These are phyloP conservation scores for Drosophila dives DNA, from an alignment of 2,888 invertebrate genomes.

Conservation along the genomic window DNA sequence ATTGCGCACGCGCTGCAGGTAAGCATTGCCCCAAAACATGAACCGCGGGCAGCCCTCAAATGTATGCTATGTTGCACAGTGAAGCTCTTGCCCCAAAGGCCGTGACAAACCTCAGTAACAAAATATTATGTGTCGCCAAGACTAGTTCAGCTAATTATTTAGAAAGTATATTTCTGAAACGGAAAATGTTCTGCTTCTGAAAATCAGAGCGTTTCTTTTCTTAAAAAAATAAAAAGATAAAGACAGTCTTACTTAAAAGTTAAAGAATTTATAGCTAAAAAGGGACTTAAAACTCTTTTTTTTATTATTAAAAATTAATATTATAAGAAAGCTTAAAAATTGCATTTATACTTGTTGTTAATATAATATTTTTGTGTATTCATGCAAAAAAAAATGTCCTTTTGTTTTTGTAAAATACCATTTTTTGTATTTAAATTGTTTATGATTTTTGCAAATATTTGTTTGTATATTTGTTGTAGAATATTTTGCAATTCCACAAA, in stretches of 20 bases:
- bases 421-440: too few relatives aligned
- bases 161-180: not conserved
- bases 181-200: not conserved
- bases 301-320: too few relatives aligned
- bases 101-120: not conserved
- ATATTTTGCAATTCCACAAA: too few relatives aligned
- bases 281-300: too few relatives aligned
- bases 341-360: too few relatives aligned
- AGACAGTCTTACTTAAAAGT: not conserved
- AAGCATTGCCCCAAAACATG: conserved; percentile 38
- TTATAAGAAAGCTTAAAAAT: not conserved
- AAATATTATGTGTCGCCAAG: not conserved
- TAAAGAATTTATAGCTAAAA: not conserved
- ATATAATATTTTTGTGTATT: too few relatives aligned
- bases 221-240: too few relatives aligned
- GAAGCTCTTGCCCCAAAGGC: not conserved
- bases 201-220: not conserved
- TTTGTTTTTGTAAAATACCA: not conserved
- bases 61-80: conserved; percentile 48
- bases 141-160: not conserved
- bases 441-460: not conserved
- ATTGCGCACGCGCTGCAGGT: conserved; percentile 75
- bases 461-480: not conserved
- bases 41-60: conserved; percentile 29
- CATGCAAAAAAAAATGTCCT: not conserved